These are phyloP conservation scores for Mustela lutreola DNA, from an alignment of 2,113 vertebrate species.

Conservation along the genomic window DNA sequence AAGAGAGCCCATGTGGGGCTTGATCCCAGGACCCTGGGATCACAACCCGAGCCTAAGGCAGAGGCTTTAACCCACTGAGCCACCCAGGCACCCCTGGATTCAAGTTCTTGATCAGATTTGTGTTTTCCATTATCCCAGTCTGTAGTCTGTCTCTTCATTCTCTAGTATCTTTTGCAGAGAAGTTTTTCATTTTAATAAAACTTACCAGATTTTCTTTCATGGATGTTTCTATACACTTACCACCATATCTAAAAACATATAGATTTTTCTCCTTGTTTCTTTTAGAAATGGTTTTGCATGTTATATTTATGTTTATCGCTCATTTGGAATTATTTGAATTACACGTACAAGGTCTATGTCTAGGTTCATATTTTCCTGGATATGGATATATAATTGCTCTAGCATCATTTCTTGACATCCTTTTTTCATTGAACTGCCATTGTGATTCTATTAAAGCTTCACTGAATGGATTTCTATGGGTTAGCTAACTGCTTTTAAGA, in stretches of 20 bases:
- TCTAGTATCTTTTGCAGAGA: background rate
- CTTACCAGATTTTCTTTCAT: background rate
- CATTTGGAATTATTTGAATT: conserved; percentile 5
- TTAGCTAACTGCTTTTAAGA: background rate
- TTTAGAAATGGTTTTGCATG: background rate
- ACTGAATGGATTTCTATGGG: background rate
- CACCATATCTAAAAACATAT: background rate
- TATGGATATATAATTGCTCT: background rate
- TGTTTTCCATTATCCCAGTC: background rate
- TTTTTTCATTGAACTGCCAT: background rate
- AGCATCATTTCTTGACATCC: background rate
- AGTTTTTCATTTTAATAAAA: background rate
- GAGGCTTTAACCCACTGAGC: too few species aligned
- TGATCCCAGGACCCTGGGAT: too few species aligned
- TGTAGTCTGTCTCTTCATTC: background rate
- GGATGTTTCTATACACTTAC: background rate
- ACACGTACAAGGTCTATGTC: background rate
- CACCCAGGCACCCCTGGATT: too few species aligned
- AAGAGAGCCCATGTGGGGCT: too few species aligned
- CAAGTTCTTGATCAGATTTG: background rate
- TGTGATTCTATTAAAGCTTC: background rate
- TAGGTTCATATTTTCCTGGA: background rate
- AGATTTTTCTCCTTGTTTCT: background rate
- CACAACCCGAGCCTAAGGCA: too few species aligned
- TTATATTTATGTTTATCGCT: background rate